Evolutionary conservation across 2,797 vertebrate species (phyloP), one percentile per base, ranked within the genome.

Genomic region (Erpetoichthys calabaricus): DNA sequence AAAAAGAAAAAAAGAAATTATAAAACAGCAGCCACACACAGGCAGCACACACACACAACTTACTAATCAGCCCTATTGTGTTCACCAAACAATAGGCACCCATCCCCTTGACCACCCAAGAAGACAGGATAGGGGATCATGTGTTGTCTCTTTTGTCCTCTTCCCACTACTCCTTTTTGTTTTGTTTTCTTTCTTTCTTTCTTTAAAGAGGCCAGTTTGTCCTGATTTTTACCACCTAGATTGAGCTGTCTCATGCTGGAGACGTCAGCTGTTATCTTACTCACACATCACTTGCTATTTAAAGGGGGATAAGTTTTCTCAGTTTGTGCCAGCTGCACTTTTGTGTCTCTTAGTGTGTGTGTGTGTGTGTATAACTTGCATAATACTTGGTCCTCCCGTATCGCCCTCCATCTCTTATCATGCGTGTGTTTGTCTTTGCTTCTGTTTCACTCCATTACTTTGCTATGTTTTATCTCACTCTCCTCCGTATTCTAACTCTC

Each of bases 51-150:
- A 59, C 60, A 64, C 63, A 67, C 68, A 64, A 75, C 71, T 75
- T 67, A 72, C 77, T 84, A 85, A 84, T 81, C 79, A 79, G 77
- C 69, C 72, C 80, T 78, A 81, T 81, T 83, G 76, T 80, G 82
- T 82, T 76, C 70, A 69, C 69, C 65, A 70, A 78, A 83, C 82
- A 85, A 82, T 82, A 68, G 72, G 41, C 59, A 67, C 73, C 81
- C 83, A 81, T 83, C 77, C 76, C 75, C 42, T 7, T 6, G 84
- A 71, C 86, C 85, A 86, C 85, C 84, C 84, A 85, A 67, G 83
- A 58, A 51, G 64, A 61, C 74, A 63, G 74, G 64, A 64, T 65
- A 71, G 70, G 68, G 73, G 72, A 77, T 82, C 75, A 77, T 72
- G 66, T 76, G 77, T 78, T 84, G 66, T 68, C 59, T 59, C 73